Conservation (phyloP, 2,113 vertebrate species). For the Oreochromis niloticus region DNA sequence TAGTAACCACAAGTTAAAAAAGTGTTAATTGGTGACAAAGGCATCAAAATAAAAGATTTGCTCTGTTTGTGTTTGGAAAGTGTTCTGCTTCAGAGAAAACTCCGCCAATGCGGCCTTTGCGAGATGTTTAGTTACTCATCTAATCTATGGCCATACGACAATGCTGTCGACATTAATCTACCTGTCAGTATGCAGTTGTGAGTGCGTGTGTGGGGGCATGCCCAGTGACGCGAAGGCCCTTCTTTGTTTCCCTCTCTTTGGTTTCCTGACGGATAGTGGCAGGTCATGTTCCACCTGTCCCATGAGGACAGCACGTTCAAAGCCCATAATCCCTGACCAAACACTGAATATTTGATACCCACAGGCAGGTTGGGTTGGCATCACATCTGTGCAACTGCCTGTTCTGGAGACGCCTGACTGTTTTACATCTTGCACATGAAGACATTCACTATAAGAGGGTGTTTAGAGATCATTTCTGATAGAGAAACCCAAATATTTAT, state of each 20-base stretch:
- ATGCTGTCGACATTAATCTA: not conserved
- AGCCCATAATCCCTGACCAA: slow-evolving; percentile 67
- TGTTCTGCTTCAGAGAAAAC: not conserved
- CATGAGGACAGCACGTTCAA: slow-evolving; percentile 35
- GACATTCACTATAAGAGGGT: not conserved
- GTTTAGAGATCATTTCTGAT: not conserved
- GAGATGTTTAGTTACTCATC: not conserved
- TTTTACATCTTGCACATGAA: not conserved
- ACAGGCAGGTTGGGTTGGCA: slow-evolving; percentile 18
- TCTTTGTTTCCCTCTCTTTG: slow-evolving; percentile 64
- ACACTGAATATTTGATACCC: slow-evolving; percentile 74
- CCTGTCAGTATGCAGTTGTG: not conserved
- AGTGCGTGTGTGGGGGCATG: not conserved
- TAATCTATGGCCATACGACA: not conserved
- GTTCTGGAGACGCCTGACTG: not conserved
- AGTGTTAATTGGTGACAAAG: not conserved
- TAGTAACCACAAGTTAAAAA: not conserved
- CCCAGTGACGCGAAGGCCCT: slow-evolving; percentile 5
- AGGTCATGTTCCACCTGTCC: slow-evolving; percentile 72
- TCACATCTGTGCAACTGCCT: not conserved
- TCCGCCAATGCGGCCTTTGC: not conserved
- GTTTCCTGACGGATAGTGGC: slow-evolving; percentile 59
- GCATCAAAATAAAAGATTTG: not conserved
- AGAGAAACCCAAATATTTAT: not conserved
- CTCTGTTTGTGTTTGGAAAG: not conserved